Evolutionary conservation across 2,888 invertebrate genomes (phyloP).

Genomic region (Mythimna ferrago): DNA sequence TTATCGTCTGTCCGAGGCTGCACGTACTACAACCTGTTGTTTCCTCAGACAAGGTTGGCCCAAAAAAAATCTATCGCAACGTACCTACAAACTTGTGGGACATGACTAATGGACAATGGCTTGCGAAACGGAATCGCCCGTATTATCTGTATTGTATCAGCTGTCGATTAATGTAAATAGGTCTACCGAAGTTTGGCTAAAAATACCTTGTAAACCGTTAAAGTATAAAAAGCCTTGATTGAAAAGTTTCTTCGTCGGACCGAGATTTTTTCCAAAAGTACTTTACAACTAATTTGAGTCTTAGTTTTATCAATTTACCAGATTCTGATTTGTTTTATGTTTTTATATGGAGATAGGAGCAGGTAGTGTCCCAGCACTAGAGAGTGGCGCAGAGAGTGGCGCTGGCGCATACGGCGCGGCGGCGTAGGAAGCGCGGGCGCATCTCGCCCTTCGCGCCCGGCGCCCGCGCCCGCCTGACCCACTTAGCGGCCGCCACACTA

Average conservation of each 20-base stretch:
- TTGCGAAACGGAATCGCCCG: constrained; percentile 77
- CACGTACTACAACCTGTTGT: constrained; percentile 82
- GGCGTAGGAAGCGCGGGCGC: constrained; percentile 80
- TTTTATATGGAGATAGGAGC: constrained; percentile 2
- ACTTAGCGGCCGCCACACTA: constrained; percentile 73
- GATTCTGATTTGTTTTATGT: neutral
- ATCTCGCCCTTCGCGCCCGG: constrained; percentile 79
- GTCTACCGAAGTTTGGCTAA: constrained; percentile 26
- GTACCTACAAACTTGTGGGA: constrained; percentile 77
- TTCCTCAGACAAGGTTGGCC: constrained; percentile 79
- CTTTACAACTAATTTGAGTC: neutral
- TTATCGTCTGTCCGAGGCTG: constrained; percentile 84
- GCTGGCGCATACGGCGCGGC: constrained; percentile 32
- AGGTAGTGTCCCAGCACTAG: constrained; percentile 66
- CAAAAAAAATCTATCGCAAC: constrained; percentile 83
- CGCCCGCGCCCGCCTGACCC: constrained; percentile 76
- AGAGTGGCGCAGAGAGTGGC: constrained; percentile 60
- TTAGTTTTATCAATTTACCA: constrained; percentile 2
- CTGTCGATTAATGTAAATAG: constrained; percentile 54
- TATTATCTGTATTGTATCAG: constrained; percentile 65
- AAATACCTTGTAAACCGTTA: constrained; percentile 26
- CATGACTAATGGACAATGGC: constrained; percentile 86
- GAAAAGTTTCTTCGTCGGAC: constrained; percentile 23
- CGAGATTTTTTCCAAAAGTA: neutral
- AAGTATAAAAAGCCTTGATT: constrained; percentile 37